Conservation (phyloP, 1,140 invertebrate genomes). For the Matsumurasca onukii region DNA sequence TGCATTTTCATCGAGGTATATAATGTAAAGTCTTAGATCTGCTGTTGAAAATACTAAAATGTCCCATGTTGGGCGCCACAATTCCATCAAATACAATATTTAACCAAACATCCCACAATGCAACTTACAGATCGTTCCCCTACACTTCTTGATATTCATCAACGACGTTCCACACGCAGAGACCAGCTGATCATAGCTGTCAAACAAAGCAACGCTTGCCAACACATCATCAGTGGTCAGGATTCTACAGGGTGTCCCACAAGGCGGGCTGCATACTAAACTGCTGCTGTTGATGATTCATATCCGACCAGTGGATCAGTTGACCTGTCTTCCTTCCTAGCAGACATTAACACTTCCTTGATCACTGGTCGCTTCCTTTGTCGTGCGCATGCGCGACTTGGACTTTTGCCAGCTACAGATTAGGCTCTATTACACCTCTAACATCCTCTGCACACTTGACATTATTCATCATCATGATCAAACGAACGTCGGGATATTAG, state of each 20-base stretch:
- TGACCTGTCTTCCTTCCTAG: neutral
- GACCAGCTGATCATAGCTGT: no score
- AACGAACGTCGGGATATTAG: neutral
- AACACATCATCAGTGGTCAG: no score
- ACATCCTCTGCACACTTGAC: neutral
- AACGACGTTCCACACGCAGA: no score
- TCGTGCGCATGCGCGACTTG: neutral
- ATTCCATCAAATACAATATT: no score
- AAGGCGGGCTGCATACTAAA: constrained; percentile 4
- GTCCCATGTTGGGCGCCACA: no score
- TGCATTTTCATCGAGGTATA: no score
- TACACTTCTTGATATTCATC: no score
- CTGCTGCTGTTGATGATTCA: constrained; percentile 18
- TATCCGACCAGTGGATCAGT: neutral
- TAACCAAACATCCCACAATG: no score
- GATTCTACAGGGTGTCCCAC: neutral
- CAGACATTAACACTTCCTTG: constrained; percentile 22
- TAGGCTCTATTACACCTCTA: neutral
- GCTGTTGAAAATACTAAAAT: no score
- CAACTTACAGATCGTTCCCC: no score
- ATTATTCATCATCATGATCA: constrained; percentile 13
- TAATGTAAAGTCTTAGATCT: no score
- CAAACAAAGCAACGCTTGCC: no score
- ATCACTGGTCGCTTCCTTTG: constrained; percentile 8
- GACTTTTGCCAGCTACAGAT: constrained; percentile 5